Evolutionary conservation across 2,888 invertebrate genomes (phyloP).

Genomic region (Cybosia mesomella): DNA sequence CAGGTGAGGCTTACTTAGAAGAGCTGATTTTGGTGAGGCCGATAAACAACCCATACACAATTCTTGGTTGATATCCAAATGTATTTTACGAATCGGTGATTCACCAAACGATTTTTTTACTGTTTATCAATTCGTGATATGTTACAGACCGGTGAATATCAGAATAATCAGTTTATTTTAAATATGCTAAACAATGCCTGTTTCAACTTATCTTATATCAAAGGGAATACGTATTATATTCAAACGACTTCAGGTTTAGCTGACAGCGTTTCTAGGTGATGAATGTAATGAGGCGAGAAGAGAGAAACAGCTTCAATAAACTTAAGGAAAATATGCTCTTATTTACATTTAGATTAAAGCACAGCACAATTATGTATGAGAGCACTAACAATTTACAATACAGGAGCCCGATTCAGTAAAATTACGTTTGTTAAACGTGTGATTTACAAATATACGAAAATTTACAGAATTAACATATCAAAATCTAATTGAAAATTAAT

Average conservation of each 20-base stretch:
- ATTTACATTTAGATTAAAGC: conserved; percentile 1
- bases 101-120: neutral
- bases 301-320: neutral
- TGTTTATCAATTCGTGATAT: neutral
- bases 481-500: no score
- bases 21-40: no score
- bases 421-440: no score
- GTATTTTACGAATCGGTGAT: neutral
- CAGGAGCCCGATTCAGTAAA: neutral
- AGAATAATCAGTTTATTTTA: neutral
- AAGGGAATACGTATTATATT: neutral
- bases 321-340: neutral
- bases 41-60: no score
- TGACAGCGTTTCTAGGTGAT: neutral
- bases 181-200: neutral
- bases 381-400: conserved; percentile 44
- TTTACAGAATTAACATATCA: no score
- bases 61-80: no score
- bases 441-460: no score
- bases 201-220: neutral
- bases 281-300: neutral
- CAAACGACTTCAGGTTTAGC: neutral
- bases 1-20: no score
- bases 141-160: neutral
- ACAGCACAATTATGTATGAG: neutral